Conservation (phyloP, 2,888 invertebrate genomes). For the Neoaliturus tenellus region DNA sequence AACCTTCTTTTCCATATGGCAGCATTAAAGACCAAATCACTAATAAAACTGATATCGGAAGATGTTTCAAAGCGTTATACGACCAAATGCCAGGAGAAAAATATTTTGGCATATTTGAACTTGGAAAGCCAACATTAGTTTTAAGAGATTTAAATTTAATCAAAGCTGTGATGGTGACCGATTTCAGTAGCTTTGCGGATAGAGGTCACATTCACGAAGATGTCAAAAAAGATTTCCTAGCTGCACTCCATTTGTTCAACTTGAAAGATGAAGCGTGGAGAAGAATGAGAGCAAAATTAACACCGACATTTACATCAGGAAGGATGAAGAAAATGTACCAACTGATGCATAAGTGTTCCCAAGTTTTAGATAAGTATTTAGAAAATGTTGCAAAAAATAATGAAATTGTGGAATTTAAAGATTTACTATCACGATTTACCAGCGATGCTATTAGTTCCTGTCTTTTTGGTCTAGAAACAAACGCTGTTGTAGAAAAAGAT, state of each 20-base stretch:
- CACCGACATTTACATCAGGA: constrained; percentile 33
- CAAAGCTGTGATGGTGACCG: constrained; percentile 30
- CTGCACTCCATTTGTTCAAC: constrained; percentile 34
- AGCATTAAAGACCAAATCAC: constrained; percentile 68
- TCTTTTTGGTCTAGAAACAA: constrained; percentile 37
- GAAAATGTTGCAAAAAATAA: neutral
- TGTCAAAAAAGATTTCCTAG: constrained; percentile 28
- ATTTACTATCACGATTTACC: constrained; percentile 28
- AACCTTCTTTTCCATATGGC: constrained; percentile 71
- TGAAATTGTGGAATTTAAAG: constrained; percentile 12
- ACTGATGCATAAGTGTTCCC: constrained; percentile 17
- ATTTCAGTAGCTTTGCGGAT: constrained; percentile 24
- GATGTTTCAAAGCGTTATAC: constrained; percentile 17
- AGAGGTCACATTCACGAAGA: constrained; percentile 43
- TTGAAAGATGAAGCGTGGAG: constrained; percentile 23
- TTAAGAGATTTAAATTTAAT: neutral
- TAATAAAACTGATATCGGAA: constrained; percentile 11
- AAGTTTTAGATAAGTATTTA: constrained; percentile 1
- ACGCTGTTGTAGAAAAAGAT: constrained; percentile 32
- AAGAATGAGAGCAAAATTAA: constrained; percentile 9
- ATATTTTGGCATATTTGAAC: constrained; percentile 42
- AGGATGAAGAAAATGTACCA: constrained; percentile 39
- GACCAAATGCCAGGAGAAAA: constrained; percentile 26
- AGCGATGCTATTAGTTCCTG: constrained; percentile 37
- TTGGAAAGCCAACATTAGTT: constrained; percentile 4